These are phyloP conservation scores for Nipponacmea schrenckii DNA, from an alignment of 2,888 invertebrate species.

Conservation along the genomic window DNA sequence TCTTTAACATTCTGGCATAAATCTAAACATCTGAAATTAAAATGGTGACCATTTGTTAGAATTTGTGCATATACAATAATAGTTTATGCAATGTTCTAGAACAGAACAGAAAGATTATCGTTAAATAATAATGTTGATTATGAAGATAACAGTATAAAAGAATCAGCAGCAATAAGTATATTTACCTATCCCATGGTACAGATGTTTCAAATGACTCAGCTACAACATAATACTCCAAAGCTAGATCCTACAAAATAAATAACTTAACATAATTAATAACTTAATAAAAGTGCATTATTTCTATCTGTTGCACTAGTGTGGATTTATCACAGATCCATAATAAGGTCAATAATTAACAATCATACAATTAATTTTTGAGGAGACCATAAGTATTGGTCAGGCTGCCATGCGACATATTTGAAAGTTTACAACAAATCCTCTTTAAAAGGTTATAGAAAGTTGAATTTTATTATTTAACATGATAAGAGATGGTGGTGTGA, in stretches of 20 bases:
- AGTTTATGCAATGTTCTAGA: neutral
- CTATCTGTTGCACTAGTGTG: neutral
- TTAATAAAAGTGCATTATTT: neutral
- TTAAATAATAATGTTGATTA: neutral
- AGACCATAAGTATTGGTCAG: too few relatives aligned
- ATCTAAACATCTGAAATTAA: conserved; percentile 67
- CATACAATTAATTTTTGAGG: too few relatives aligned
- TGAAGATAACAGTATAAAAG: too few relatives aligned
- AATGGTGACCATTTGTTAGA: neutral
- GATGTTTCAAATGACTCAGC: conserved; percentile 99
- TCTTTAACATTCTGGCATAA: conserved; percentile 91
- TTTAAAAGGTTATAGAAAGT: too few relatives aligned
- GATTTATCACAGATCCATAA: too few relatives aligned
- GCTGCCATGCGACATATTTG: too few relatives aligned
- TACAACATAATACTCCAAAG: conserved; percentile 85
- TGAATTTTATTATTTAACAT: too few relatives aligned
- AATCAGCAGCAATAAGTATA: neutral
- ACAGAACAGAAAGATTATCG: neutral
- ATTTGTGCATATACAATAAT: neutral
- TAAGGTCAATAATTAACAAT: too few relatives aligned
- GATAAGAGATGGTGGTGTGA: too few relatives aligned
- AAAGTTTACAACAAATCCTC: too few relatives aligned
- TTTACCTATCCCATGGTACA: conserved; percentile 87
- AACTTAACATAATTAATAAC: neutral
- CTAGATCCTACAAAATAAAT: conserved; percentile 80